Base-by-base conservation (phyloP, 2,113 vertebrate genomes). In the Ornithorhynchus anatinus region DNA sequence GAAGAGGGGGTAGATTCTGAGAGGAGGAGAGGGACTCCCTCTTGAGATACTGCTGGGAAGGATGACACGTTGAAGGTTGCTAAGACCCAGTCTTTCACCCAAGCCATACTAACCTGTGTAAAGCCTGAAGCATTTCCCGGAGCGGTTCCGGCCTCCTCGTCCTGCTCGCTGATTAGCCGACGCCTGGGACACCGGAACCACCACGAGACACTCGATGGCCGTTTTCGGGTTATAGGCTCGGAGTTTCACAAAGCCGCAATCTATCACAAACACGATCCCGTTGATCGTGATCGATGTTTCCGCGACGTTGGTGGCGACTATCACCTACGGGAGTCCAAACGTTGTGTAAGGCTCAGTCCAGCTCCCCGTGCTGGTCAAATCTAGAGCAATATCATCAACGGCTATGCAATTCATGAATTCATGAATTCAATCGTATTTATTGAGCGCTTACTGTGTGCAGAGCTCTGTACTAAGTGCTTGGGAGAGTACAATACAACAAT, bases 251-350 rank as follows among this genome's bases (percentile, higher is more conserved):
- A 99, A 99, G 3, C 97, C 97, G 56, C 97, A 99, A 84, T 99
- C 97, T 2, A 99, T 96, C 48, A 99, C 96, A 2, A 96, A 99
- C 0, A 95, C 81, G 0, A 99, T 77, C 4, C 98, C 96, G 0
- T 95, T 97, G 29, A 99, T 95, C 0, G 98, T 99, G 80, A 99
- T 96, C 66, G 98, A 99, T 3, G 98, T 97, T 91, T 99, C 98
- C 0, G 98, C 98, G 25, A 99, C 94, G 69, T 99, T 99, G n/a
- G 98, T 99, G 33, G 97, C 97, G 4, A 99, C 96, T 19, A 99
- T 94, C 80, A 99, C 95, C 98, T 99, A 83, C 10, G 7, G n/a
- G n/a, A n/a, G n/a, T n/a, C n/a, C n/a, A n/a, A n/a, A n/a, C n/a
- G n/a, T n/a, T n/a, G n/a, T n/a, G n/a, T n/a, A n/a, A n/a, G n/a